Percentiles rank a stretch among this genome's conserved stretches.
Conservation (phyloP, 2,888 invertebrate genomes). For the Ichneumon xanthorius region DNA sequence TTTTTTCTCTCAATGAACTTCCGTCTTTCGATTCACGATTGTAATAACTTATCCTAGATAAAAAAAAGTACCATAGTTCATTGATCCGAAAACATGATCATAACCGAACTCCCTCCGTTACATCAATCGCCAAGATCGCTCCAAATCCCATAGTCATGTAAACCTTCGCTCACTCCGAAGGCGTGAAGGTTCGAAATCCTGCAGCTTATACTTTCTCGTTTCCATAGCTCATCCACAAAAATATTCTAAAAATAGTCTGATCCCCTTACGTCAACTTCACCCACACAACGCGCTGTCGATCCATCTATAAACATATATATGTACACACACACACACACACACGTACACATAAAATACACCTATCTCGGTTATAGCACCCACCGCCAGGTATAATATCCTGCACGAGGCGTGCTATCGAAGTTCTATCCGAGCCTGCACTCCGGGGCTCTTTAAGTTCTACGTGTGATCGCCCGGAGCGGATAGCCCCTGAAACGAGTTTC, state of each 20-base stretch:
- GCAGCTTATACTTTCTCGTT: too few species aligned
- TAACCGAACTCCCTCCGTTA: neutral
- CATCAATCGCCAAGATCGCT: neutral
- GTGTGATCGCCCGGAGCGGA: conserved; percentile 63
- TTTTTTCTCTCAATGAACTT: too few species aligned
- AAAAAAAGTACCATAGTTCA: too few species aligned
- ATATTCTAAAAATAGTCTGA: conserved; percentile 33
- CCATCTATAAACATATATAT: neutral
- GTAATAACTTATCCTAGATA: too few species aligned
- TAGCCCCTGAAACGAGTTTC: conserved; percentile 78
- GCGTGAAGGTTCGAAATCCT: neutral
- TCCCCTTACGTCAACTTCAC: conserved; percentile 25
- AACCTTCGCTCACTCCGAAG: conserved; percentile 14
- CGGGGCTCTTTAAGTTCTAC: conserved; percentile 46
- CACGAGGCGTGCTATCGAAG: conserved; percentile 26
- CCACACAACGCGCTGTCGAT: neutral
- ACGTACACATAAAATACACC: neutral
- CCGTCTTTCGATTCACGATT: too few species aligned
- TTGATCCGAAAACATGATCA: neutral
- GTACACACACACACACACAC: too few species aligned
- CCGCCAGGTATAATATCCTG: neutral
- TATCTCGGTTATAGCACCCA: neutral
- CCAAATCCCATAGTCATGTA: conserved; percentile 23
- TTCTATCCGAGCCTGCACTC: conserved; percentile 32
- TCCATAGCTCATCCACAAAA: neutral